Percentiles rank a stretch among this genome's conserved stretches.
Evolutionary conservation across 2,797 vertebrate genomes (phyloP).

Genomic region (Rhinella marina): DNA sequence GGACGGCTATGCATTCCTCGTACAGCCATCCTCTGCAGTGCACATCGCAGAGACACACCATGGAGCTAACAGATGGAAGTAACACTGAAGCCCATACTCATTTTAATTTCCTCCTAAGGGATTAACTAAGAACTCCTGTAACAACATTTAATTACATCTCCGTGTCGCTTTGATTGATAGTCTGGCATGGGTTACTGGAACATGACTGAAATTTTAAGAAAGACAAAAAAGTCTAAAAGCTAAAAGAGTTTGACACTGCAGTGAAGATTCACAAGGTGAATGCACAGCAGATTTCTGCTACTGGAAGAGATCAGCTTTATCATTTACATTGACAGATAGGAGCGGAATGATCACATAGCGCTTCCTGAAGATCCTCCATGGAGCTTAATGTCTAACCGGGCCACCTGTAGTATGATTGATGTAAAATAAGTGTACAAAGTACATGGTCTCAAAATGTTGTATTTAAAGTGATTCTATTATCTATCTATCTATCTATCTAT

Average conservation of each 20-base stretch:
- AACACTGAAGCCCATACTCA: not conserved
- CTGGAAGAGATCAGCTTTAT: not conserved
- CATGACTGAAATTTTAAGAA: conserved; percentile 31
- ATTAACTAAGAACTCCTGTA: conserved; percentile 47
- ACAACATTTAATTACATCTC: conserved; percentile 39
- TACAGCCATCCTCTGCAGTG: conserved; percentile 26
- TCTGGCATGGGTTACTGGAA: conserved; percentile 31
- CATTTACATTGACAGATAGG: not conserved
- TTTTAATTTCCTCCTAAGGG: conserved; percentile 26
- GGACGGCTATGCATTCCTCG: not conserved
- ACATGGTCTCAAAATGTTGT: not conserved
- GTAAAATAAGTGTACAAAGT: not conserved
- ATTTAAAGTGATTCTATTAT: not conserved
- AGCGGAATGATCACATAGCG: not conserved
- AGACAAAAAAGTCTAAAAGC: conserved; percentile 23
- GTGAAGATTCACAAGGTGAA: conserved; percentile 23
- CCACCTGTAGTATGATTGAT: not conserved
- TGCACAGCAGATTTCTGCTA: not conserved
- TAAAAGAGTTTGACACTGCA: conserved; percentile 5
- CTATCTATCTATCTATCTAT: not conserved
- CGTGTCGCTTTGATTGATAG: conserved; percentile 46
- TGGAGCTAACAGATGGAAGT: conserved; percentile 27
- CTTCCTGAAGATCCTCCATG: not conserved
- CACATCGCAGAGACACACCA: conserved; percentile 33
- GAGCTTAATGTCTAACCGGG: not conserved